Conservation (phyloP, 2,888 invertebrate species). For the Frankliniella intonsa region DNA sequence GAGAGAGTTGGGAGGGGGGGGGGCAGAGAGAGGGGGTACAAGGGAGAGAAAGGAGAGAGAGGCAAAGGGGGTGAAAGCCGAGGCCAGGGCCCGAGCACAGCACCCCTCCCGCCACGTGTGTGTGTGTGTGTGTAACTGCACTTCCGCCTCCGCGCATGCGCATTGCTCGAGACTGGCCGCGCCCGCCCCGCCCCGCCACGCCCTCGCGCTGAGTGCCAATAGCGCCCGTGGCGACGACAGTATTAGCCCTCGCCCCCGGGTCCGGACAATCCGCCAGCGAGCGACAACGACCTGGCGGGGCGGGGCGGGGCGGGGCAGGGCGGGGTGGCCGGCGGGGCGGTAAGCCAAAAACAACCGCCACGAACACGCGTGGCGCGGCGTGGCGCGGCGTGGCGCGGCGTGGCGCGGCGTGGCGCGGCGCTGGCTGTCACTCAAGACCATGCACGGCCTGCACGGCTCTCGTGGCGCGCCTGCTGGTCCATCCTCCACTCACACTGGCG, state of each 20-base stretch:
- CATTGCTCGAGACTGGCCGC: not conserved
- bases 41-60: not conserved
- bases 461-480: not conserved
- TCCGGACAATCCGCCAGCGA: not conserved
- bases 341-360: not conserved
- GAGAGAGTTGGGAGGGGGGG: too few relatives aligned
- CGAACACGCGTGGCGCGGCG: not conserved
- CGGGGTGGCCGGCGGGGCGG: not conserved
- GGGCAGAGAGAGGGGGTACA: too few relatives aligned
- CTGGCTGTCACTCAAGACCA: not conserved
- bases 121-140: not conserved
- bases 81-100: too few relatives aligned
- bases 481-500: too few relatives aligned
- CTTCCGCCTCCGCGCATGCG: too few relatives aligned
- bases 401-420: not conserved
- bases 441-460: not conserved
- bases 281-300: not conserved
- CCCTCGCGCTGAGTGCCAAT: not conserved
- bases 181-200: not conserved
- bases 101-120: too few relatives aligned
- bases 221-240: not conserved
- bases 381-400: not conserved
- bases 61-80: not conserved
- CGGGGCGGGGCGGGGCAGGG: not conserved
- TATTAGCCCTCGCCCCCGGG: not conserved